Evolutionary conservation across 2,113 vertebrate species (phyloP).

Genomic region (Haemorhous mexicanus): DNA sequence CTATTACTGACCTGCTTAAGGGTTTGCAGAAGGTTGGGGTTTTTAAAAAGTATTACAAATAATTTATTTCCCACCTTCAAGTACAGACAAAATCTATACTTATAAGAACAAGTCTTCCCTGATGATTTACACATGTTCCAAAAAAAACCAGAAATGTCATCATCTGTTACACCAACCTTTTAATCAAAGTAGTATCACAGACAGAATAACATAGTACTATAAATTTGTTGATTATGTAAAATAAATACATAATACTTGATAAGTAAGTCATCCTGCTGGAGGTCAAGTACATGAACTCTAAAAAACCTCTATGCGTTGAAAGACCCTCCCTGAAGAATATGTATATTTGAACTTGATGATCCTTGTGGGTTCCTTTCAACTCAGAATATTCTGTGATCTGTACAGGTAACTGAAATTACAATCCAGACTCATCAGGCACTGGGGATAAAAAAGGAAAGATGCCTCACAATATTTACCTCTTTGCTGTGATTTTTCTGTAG

Average conservation of each 20-base stretch:
- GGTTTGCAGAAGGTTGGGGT: not conserved
- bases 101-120: not conserved
- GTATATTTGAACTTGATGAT: not conserved
- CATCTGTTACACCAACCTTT: not conserved
- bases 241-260: not conserved
- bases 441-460: not conserved
- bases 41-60: not conserved
- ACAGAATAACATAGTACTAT: not conserved
- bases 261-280: not conserved
- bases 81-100: not conserved
- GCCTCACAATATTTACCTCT: slow-evolving; percentile 77
- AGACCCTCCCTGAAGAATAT: not conserved
- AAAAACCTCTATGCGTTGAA: not conserved
- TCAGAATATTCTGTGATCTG: not conserved
- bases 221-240: not conserved
- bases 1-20: not conserved
- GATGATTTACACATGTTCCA: not conserved
- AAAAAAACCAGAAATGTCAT: not conserved
- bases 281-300: not conserved
- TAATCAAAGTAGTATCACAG: not conserved
- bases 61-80: not conserved
- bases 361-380: not conserved
- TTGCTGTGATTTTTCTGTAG: slow-evolving; percentile 78
- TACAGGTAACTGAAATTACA: not conserved
- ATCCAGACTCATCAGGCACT: not conserved